A percentile compares a stretch with the other conserved stretches of the same genome.
Evolutionary conservation across 2,797 vertebrate species (phyloP).

Genomic region (Sebastes minor): DNA sequence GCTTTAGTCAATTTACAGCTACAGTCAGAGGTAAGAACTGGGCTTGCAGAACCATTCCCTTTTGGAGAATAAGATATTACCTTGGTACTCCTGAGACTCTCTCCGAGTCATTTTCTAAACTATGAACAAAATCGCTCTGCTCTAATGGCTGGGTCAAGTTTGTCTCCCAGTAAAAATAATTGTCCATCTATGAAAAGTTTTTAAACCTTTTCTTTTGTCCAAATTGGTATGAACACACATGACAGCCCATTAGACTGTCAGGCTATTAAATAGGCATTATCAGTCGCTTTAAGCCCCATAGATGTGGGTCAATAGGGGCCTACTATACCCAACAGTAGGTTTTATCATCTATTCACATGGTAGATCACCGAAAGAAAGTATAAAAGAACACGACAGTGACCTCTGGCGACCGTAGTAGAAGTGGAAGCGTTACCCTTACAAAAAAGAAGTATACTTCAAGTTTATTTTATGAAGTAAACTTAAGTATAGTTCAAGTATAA

Average conservation of each 20-base stretch:
- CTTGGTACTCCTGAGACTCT: neutral
- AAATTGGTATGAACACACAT: neutral
- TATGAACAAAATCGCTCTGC: neutral
- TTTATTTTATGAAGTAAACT: too few relatives aligned
- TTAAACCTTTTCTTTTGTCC: slow-evolving; percentile 6
- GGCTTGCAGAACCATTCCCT: neutral
- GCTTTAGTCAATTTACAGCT: slow-evolving; percentile 6
- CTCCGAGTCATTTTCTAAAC: slow-evolving; percentile 2
- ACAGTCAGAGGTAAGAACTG: neutral
- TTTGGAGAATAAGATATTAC: neutral
- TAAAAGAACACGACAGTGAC: too few relatives aligned
- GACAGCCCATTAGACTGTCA: neutral
- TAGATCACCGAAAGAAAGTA: too few relatives aligned
- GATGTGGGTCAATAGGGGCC: too few relatives aligned
- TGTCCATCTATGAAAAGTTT: neutral
- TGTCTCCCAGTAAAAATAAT: neutral
- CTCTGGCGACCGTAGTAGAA: too few relatives aligned
- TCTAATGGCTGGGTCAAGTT: slow-evolving; percentile 19
- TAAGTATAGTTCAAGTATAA: too few relatives aligned
- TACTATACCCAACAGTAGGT: too few relatives aligned
- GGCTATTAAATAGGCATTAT: neutral
- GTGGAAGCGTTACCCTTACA: too few relatives aligned
- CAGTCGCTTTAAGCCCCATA: too few relatives aligned
- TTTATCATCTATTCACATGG: too few relatives aligned
- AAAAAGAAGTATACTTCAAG: too few relatives aligned